Conservation (phyloP, 2,113 vertebrate species). For the Cricetomys ansorgei region DNA sequence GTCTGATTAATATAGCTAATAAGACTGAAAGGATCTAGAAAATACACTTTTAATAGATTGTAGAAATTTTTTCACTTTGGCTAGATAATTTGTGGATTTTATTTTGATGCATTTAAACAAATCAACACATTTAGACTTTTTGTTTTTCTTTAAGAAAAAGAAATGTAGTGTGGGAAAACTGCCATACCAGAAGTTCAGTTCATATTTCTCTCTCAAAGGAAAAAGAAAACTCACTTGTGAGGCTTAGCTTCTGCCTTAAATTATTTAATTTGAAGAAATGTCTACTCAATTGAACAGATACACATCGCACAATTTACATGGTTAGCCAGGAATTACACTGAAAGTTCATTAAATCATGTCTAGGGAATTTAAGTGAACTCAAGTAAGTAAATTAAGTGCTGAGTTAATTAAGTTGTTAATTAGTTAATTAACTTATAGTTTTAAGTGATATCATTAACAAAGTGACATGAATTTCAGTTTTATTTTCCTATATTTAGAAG, state of each 20-base stretch:
- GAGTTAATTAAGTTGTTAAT: slow-evolving; percentile 93
- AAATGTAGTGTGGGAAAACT: neutral
- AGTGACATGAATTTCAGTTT: slow-evolving; percentile 89
- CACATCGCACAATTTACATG: slow-evolving; percentile 83
- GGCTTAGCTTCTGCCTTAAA: slow-evolving; percentile 65
- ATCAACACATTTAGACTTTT: neutral
- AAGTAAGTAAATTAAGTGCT: slow-evolving; percentile 91
- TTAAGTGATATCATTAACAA: slow-evolving; percentile 90
- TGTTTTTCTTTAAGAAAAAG: slow-evolving; percentile 37
- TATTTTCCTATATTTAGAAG: slow-evolving; percentile 85
- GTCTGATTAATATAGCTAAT: neutral
- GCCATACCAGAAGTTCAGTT: neutral
- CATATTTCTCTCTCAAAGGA: neutral
- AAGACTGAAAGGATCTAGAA: neutral
- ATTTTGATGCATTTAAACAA: slow-evolving; percentile 45
- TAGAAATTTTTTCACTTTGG: slow-evolving; percentile 5
- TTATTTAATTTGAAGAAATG: slow-evolving; percentile 86
- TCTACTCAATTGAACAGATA: slow-evolving; percentile 77
- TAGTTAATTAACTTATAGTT: slow-evolving; percentile 92
- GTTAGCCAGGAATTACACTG: slow-evolving; percentile 87
- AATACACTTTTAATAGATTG: neutral
- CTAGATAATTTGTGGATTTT: slow-evolving; percentile 24
- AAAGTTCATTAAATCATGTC: slow-evolving; percentile 89
- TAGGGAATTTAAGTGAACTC: slow-evolving; percentile 89
- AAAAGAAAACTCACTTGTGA: slow-evolving; percentile 65